Conservation (phyloP, 92 coral and sea anemone species). For the Diadumene lineata region DNA sequence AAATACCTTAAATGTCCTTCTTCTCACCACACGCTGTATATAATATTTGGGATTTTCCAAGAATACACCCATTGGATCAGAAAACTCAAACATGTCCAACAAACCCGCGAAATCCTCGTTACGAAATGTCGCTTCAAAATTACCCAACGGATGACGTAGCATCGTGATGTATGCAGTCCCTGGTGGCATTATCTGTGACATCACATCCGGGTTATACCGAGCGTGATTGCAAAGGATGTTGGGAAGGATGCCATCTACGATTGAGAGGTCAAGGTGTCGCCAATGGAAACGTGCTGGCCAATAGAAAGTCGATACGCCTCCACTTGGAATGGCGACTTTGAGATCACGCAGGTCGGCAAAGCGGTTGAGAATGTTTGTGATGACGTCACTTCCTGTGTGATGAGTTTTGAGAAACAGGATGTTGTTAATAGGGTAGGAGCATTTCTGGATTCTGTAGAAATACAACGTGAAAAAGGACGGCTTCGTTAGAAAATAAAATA, state of each 20-base stretch:
- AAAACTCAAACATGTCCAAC: slow-evolving; percentile 56
- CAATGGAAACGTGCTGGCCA: slow-evolving; percentile 97
- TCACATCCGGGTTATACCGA: slow-evolving; percentile 78
- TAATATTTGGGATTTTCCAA: slow-evolving; percentile 64
- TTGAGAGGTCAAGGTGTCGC: slow-evolving; percentile 82
- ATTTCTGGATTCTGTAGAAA: slow-evolving; percentile 52
- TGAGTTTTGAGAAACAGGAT: slow-evolving; percentile 91
- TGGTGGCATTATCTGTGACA: slow-evolving; percentile 86
- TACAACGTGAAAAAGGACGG: neutral
- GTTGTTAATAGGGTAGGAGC: slow-evolving; percentile 61
- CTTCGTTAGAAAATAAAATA: neutral
- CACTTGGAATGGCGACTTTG: slow-evolving; percentile 85
- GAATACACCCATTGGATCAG: slow-evolving; percentile 66
- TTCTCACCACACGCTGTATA: slow-evolving; percentile 63
- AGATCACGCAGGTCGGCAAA: slow-evolving; percentile 88
- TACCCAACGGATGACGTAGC: slow-evolving; percentile 70
- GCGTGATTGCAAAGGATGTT: slow-evolving; percentile 88
- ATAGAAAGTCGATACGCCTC: slow-evolving; percentile 88
- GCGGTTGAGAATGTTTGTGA: slow-evolving; percentile 84
- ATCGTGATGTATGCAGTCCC: slow-evolving; percentile 76
- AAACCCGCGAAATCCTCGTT: slow-evolving; percentile 61
- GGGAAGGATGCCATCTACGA: slow-evolving; percentile 84
- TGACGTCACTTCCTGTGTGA: slow-evolving; percentile 89
- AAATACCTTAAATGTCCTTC: slow-evolving; percentile 77
- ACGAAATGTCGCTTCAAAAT: slow-evolving; percentile 72